Base-by-base conservation (phyloP, 2,113 vertebrate genomes). In the Todiramphus chloris region DNA sequence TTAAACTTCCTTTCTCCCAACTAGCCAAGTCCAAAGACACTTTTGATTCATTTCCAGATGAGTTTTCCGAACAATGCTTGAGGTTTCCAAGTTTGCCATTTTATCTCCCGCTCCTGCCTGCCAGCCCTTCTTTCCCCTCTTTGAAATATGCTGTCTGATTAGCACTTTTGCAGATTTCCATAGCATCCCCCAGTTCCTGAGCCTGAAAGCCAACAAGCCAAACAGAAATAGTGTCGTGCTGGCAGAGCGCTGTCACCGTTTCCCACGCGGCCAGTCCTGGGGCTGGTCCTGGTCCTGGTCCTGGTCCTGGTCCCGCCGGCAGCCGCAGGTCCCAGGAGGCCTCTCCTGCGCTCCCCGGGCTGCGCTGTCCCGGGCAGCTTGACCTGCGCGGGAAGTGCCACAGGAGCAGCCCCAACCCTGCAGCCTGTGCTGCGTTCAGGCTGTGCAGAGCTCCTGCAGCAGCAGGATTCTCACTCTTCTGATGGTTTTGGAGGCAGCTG, bases 31-130 rank as follows among this genome's bases (percentile, higher is more conserved):
- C 92, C 62, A 91, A 89, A 87, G 89, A 74, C 83, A 78, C 85
- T 96, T 96, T 95, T 96, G 95, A 88, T 90, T 97, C 9, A 2
- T 81, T 96, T 97, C 96, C 96, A 97, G 93, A 96, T 79, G 93
- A 89, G 66, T 95, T 97, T 97, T 96, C 84, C 0, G 94, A 96
- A 89, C 96, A 95, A 90, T 93, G 79, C 90, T 89, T 66, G 95
- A 91, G 90, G 87, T 94, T 97, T 97, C 95, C 95, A 95, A 96
- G 89, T 93, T 94, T 94, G 81, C 92, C 92, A 86, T 96, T 95
- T 96, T 94, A 92, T 94, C 95, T 97, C 68, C 30, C 58, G 69
- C 68, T 69, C 46, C 81, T 93, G 70, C 83, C 77, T 94, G 80
- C 89, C 93, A 81, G 85, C 55, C 72, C 81, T 84, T 70, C 92